phyloP scores from a whole-genome alignment of 2,888 invertebrate genomes.

The Xestoiulus laeticollis region DNA sequence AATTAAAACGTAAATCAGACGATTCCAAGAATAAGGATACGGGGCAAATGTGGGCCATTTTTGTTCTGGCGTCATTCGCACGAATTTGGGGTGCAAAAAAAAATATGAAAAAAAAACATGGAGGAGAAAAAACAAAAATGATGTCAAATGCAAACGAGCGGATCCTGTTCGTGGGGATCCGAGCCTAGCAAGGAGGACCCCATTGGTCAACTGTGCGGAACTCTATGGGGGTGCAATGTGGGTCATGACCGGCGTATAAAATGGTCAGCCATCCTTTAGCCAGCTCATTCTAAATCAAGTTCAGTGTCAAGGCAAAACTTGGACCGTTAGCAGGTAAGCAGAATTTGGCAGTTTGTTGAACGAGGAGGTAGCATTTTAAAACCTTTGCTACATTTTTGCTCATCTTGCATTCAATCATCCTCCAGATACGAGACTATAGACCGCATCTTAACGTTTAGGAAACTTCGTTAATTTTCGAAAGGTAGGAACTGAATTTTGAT shows the following conservation, averaged over 20 bases:
- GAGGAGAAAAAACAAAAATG: slow-evolving; percentile 17
- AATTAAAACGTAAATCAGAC: slow-evolving; percentile 14
- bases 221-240: slow-evolving; percentile 43
- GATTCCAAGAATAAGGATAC: slow-evolving; percentile 1
- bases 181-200: neutral
- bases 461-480: neutral
- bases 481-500: neutral
- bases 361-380: neutral
- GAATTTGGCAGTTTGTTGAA: neutral
- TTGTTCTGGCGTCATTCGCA: neutral
- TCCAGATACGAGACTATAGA: neutral
- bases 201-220: slow-evolving; percentile 48
- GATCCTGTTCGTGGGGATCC: slow-evolving; percentile 43
- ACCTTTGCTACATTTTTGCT: neutral
- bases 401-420: neutral
- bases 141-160: slow-evolving; percentile 41
- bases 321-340: neutral
- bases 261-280: slow-evolving; percentile 44
- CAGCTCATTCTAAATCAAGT: slow-evolving; percentile 22
- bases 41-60: slow-evolving; percentile 7
- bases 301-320: neutral
- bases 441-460: neutral
- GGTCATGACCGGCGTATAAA: slow-evolving; percentile 51
- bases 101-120: neutral
- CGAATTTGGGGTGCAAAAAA: neutral